Conservation (phyloP, 2,888 invertebrate species). For the Pardosa pseudoannulata region DNA sequence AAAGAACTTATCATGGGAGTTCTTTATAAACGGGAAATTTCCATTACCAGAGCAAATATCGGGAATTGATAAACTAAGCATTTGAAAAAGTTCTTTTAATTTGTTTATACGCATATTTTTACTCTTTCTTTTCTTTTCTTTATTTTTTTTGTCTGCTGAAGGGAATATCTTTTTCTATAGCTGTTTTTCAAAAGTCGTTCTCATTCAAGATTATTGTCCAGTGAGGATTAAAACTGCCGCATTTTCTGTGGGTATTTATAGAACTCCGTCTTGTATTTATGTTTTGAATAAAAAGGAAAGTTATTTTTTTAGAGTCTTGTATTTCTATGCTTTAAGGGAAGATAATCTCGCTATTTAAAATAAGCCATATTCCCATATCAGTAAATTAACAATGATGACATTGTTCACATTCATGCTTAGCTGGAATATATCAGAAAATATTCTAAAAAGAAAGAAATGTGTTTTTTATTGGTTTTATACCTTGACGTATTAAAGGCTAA, state of each 20-base stretch:
- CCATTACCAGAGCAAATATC: constrained; percentile 57
- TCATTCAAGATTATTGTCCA: neutral
- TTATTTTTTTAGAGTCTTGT: too few relatives aligned
- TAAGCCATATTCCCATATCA: too few relatives aligned
- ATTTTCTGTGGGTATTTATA: neutral
- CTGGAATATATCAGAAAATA: too few relatives aligned
- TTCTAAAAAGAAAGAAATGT: too few relatives aligned
- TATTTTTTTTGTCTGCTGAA: neutral
- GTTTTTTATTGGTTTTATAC: too few relatives aligned
- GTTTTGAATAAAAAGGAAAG: too few relatives aligned
- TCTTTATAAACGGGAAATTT: constrained; percentile 41
- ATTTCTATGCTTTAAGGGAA: too few relatives aligned
- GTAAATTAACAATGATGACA: too few relatives aligned
- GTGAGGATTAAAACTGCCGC: neutral
- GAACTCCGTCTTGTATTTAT: too few relatives aligned
- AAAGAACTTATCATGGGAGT: constrained; percentile 12
- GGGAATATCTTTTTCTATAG: neutral
- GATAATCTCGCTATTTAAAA: too few relatives aligned
- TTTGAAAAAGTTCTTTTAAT: constrained; percentile 53
- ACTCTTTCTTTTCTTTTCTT: constrained; percentile 22
- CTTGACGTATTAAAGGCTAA: too few relatives aligned
- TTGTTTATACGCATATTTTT: constrained; percentile 59
- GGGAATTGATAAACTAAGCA: constrained; percentile 28
- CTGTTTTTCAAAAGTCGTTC: neutral
- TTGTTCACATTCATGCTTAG: too few relatives aligned